A percentile compares a stretch with the other conserved stretches of the same genome.
Evolutionary conservation across 1,140 invertebrate genomes (phyloP).

Genomic region (Palaemon carinicauda): DNA sequence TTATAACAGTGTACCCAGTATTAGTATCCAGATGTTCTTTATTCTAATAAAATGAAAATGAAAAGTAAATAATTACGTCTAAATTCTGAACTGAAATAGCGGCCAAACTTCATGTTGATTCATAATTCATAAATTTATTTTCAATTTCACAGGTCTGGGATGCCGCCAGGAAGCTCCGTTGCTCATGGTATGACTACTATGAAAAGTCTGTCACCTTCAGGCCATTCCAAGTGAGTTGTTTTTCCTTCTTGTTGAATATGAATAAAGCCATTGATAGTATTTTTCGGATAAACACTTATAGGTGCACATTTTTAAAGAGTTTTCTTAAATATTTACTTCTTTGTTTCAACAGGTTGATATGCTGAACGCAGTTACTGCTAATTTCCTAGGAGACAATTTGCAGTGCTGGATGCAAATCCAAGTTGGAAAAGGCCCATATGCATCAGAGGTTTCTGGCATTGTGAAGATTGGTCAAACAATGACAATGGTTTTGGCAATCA

Average conservation of each 20-base stretch:
- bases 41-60: background rate
- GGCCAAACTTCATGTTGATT: no score
- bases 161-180: slow-evolving; percentile 81
- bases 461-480: slow-evolving; percentile 95
- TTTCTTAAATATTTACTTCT: background rate
- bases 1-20: no score
- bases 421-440: slow-evolving; percentile 89
- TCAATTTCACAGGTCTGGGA: slow-evolving; percentile 66
- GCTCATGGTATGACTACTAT: slow-evolving; percentile 95
- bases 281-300: no score
- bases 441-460: slow-evolving; percentile 91
- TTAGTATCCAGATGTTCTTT: background rate
- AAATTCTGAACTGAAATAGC: no score
- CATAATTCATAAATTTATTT: background rate
- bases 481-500: slow-evolving; percentile 95
- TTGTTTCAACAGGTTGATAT: slow-evolving; percentile 76
- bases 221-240: slow-evolving; percentile 76
- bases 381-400: slow-evolving; percentile 92
- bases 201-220: slow-evolving; percentile 93
- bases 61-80: no score
- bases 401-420: slow-evolving; percentile 98
- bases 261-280: no score
- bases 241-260: no score
- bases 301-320: no score
- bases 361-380: slow-evolving; percentile 90